Base-by-base conservation (phyloP, 1,140 invertebrate species). In the Gonatopus flavifemur region DNA sequence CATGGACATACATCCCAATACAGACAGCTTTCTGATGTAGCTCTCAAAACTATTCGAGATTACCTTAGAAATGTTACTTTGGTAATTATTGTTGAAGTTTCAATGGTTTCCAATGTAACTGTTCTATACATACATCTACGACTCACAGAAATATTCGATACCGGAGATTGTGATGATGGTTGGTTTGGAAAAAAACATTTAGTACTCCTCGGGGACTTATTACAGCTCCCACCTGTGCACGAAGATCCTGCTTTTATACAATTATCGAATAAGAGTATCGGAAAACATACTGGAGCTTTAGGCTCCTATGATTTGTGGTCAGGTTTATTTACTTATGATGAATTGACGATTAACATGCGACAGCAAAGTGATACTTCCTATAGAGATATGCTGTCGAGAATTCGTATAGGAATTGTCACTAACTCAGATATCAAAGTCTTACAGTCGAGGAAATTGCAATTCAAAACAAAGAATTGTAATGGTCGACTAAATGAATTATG, bases 31-130 rank as follows among this genome's bases (percentile, higher is more conserved):
- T 62, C 58, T 15, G 54, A 61, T 40, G 40, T 32, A 25, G 55
- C 49, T 32, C 52, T 69, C 12, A 62, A 66, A 59, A 31, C 42
- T 35, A 20, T 68, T n/a, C 24, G 65, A 31, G 47, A 55, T 31
- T 37, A 54, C 20, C 38, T 67, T n/a, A 22, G 55, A 51, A 55
- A 69, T 47, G 55, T 64, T 15, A 22, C 24, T 15, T 30, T 60
- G 2, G 59, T 68, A 22, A 63, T 65, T 24, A 62, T 68, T 32
- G 58, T 62, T 48, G n/a, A n/a, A n/a, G n/a, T n/a, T n/a, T n/a
- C n/a, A n/a, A n/a, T 72, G 70, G 52, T 72, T 46, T 70, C 68
- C 25, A 72, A 69, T 47, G 16, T 70, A 8, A 55, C 43, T 9
- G 50, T 67, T 38, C 49, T 62, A 41, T 69, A 62, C 31, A 64